Conservation (phyloP, 2,888 invertebrate genomes). For the Alsophila aescularia region DNA sequence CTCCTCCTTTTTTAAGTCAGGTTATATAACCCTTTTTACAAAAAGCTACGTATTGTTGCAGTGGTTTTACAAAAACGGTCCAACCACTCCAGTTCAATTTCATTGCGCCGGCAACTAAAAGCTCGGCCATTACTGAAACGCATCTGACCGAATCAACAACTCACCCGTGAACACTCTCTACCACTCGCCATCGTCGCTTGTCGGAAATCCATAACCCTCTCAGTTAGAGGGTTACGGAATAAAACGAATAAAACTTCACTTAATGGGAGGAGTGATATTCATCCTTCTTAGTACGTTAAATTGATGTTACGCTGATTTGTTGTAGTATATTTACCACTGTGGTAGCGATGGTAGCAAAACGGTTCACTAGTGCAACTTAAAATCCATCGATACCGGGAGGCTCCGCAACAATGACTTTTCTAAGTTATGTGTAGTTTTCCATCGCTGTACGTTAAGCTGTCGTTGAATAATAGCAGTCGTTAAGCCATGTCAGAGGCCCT, state of each 20-base stretch:
- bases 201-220: neutral
- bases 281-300: neutral
- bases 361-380: no score
- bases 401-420: no score
- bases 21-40: no score
- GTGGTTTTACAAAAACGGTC: constrained; percentile 8
- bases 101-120: constrained; percentile 12
- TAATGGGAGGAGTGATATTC: neutral
- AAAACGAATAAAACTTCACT: neutral
- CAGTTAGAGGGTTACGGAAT: neutral
- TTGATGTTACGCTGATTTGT: neutral
- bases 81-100: neutral
- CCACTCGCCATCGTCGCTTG: neutral
- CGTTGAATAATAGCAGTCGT: no score
- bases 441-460: no score
- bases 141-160: constrained; percentile 8
- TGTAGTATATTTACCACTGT: neutral
- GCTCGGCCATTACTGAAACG: constrained; percentile 11
- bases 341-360: no score
- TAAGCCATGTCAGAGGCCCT: no score
- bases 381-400: no score
- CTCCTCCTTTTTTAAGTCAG: no score
- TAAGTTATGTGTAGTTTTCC: no score
- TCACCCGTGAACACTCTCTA: constrained; percentile 3
- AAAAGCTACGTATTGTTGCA: neutral